phyloP scores from a whole-genome alignment of 2,888 invertebrate genomes.

The Brachypalpus laphriformis region DNA sequence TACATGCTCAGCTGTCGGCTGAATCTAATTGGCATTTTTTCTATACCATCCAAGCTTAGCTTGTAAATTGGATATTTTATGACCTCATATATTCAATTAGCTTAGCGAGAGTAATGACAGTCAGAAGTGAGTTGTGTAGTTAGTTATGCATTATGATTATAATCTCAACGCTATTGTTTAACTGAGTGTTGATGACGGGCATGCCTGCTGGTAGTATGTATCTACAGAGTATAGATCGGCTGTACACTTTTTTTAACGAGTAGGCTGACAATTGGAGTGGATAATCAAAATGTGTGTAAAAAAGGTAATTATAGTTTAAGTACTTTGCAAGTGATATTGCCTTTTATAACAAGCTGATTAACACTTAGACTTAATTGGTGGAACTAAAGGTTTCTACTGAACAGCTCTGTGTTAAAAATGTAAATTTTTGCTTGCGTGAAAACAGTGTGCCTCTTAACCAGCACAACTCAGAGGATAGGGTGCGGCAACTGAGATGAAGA shows the following conservation, averaged over 20 bases:
- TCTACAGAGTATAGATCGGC: neutral
- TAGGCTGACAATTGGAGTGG: no score
- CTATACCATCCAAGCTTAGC: neutral
- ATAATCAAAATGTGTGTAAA: no score
- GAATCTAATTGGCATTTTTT: constrained; percentile 49
- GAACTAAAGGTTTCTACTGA: no score
- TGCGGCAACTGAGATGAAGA: no score
- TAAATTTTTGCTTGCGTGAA: no score
- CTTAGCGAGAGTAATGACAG: constrained; percentile 16
- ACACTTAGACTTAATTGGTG: no score
- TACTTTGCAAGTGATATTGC: neutral
- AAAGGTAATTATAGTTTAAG: neutral
- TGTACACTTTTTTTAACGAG: no score
- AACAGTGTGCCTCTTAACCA: no score
- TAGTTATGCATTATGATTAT: constrained; percentile 34
- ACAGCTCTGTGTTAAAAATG: no score
- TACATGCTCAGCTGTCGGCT: constrained; percentile 34
- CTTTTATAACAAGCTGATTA: no score
- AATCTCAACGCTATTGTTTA: constrained; percentile 56
- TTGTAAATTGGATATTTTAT: constrained; percentile 52
- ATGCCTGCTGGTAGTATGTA: neutral
- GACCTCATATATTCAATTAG: constrained; percentile 53
- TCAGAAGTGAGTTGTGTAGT: constrained; percentile 35
- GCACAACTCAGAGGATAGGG: no score
- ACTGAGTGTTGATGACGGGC: constrained; percentile 36